Evolutionary conservation across 1,140 invertebrate genomes (phyloP).

Genomic region (Drosophila baimaii): DNA sequence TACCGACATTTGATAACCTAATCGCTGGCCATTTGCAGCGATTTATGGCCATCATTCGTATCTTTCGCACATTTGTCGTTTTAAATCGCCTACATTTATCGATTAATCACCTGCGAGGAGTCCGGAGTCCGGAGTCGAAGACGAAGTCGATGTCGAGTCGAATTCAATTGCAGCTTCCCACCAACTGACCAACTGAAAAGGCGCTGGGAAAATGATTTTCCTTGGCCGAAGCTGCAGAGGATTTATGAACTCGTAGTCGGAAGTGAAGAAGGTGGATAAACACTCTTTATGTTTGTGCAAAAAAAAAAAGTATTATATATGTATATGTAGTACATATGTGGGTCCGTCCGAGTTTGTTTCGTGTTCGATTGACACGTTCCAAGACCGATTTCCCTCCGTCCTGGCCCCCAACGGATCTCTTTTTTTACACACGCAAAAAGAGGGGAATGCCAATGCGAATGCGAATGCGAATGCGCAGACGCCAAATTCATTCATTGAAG

Average conservation of each 20-base stretch:
- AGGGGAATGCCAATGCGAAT: no score
- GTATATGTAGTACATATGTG: not conserved
- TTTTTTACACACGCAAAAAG: constrained; percentile 44
- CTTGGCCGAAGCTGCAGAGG: constrained; percentile 7
- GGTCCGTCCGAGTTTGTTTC: constrained; percentile 57
- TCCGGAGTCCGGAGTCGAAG: not conserved
- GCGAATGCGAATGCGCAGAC: constrained; percentile 42
- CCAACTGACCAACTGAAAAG: constrained; percentile 24
- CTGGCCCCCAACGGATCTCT: not conserved
- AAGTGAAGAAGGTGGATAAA: constrained; percentile 59
- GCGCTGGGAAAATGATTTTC: constrained; percentile 37
- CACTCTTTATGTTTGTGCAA: not conserved
- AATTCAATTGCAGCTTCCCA: constrained; percentile 45
- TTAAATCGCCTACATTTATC: constrained; percentile 39
- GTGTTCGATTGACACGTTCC: constrained; percentile 79
- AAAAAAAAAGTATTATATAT: not conserved
- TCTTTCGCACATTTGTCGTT: constrained; percentile 41
- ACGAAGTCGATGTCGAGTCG: not conserved
- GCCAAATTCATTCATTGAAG: constrained; percentile 53
- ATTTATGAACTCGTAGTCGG: constrained; percentile 75
- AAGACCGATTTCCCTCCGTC: constrained; percentile 42
- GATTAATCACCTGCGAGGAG: constrained; percentile 31
- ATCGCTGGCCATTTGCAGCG: constrained; percentile 7
- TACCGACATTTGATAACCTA: constrained; percentile 8
- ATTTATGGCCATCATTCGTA: constrained; percentile 26